Evolutionary conservation across 2,888 invertebrate genomes (phyloP), one percentile per base, ranked within the genome.

Genomic region (Acanthosepion lycidas): DNA sequence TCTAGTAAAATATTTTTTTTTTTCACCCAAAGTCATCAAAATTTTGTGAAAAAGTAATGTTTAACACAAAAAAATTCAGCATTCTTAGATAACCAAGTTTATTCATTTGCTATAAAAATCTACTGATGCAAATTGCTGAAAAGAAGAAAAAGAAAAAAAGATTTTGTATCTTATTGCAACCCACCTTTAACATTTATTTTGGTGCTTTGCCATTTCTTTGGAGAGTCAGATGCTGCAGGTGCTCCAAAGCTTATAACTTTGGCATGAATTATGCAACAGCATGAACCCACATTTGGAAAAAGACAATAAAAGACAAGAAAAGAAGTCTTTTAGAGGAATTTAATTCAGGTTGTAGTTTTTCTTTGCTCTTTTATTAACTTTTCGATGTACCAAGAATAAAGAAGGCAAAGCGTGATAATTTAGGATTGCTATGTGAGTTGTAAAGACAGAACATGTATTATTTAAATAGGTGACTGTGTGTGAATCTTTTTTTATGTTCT

Each of bases 141-240:
- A n/a, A n/a, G 33, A 78, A 78, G 12, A n/a, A 2, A 33, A n/a
- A 3, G 12, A n/a, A 78, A 59, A 59, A 55, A 55, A 20, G 55
- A 5, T 59, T 59, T 59, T 26, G n/a, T 78, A 78, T 78, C 78
- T n/a, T 15, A 78, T 33, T 78, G 2, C 78, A 78, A 33, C 15
- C n/a, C n/a, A 78, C n/a, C n/a, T 78, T 78, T n/a, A 78, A 78
- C 78, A 78, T 78, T 78, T 33, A 33, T n/a, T 78, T 78, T 78
- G n/a, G 78, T n/a, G 12, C n/a, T n/a, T 78, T 15, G n/a, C n/a
- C 78, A 78, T 78, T 78, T 78, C 33, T 78, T n/a, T 78, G 18
- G 78, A 78, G 78, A 78, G n/a, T 78, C 78, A 78, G 78, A 78
- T 78, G 78, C 78, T n/a, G 78, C 78, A 78, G n/a, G n/a, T 78